Percentiles rank a stretch among this genome's conserved stretches.
Conservation (phyloP, 2,113 vertebrate species). For the Albula goreensis region DNA sequence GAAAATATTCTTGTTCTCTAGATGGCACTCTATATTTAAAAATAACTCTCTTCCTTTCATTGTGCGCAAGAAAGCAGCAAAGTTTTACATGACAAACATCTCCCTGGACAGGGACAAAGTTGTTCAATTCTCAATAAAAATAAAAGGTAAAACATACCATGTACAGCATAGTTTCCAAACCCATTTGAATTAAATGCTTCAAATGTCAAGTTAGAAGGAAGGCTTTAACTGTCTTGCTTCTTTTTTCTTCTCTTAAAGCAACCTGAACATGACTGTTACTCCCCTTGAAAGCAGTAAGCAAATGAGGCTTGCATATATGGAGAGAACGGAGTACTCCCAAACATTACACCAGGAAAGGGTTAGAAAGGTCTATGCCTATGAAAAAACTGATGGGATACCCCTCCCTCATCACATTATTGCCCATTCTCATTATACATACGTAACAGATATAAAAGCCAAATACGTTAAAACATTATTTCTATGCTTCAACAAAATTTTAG, state of each 20-base stretch:
- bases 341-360: neutral
- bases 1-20: slow-evolving; percentile 41
- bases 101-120: slow-evolving; percentile 5
- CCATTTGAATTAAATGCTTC: neutral
- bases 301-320: neutral
- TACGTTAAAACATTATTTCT: neutral
- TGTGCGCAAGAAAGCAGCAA: slow-evolving; percentile 52
- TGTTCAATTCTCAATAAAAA: slow-evolving; percentile 8
- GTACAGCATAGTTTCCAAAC: neutral
- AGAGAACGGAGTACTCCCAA: neutral
- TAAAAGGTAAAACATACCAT: slow-evolving; percentile 17
- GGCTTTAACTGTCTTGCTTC: neutral
- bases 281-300: neutral
- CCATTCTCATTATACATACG: neutral
- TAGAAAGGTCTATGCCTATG: neutral
- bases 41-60: slow-evolving; percentile 28
- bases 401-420: neutral
- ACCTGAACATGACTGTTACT: neutral
- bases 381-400: neutral
- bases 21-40: slow-evolving; percentile 44
- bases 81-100: slow-evolving; percentile 43
- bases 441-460: neutral
- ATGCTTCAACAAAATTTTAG: neutral
- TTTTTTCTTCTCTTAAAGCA: neutral
- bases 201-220: slow-evolving; percentile 8